Evolutionary conservation across 2,888 invertebrate species (phyloP), one percentile per base, ranked within the genome.

Genomic region (Corythucha ciliata): DNA sequence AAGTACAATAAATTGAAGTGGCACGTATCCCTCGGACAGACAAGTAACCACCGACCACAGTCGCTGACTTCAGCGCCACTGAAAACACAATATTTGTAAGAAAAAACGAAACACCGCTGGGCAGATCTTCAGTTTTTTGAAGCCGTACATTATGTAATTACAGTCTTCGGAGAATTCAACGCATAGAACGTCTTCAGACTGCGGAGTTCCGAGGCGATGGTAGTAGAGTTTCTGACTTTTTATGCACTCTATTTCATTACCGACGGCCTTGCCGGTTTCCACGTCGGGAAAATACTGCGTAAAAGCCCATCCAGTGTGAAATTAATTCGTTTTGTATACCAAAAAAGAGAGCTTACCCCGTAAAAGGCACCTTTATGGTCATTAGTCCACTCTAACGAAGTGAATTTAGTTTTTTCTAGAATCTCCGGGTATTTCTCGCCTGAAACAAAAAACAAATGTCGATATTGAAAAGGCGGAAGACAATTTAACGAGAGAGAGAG

Each of bases 341-440:
- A 29, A 29, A 29, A 29, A 29, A n/a, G n/a, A n/a, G n/a, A n/a
- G 70, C 74, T 74, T 70, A 83, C 85, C 50, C 84, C 85, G 69
- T 97, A 98, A 70, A 98, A 97, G 60, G 97, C 76, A 36, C 97
- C 97, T 64, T 81, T 79, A 68, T 93, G 83, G 69, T 97, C 94
- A 66, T 90, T 89, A 24, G 90, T 90, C 96, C 96, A 98, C 1
- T 88, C 77, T 70, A 96, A 79, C 12, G 81, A 76, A 2, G 92
- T 86, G 68, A 88, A 96, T 69, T 96, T 96, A 0, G 94, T 87
- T 67, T 89, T 87, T 63, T 84, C 80, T 58, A 98, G 72, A n/a
- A 80, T 76, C 68, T 98, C 97, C 12, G 83, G 78, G 60, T 88
- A 84, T 65, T 94, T 89, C 66, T 87, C 75, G 48, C 86, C 86